Evolutionary conservation across 2,888 invertebrate species (phyloP).

Genomic region (Morpho helenor): DNA sequence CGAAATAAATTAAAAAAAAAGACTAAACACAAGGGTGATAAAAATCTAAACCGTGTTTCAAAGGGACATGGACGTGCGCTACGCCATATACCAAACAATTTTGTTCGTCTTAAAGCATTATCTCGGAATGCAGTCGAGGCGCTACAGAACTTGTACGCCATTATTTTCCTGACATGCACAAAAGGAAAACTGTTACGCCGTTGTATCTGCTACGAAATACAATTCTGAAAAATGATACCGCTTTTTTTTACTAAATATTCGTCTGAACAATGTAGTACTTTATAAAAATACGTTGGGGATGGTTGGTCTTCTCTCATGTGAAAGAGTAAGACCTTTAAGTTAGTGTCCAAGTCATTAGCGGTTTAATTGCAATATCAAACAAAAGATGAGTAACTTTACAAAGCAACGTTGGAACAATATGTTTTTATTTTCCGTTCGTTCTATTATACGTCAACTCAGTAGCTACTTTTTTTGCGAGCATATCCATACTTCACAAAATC

Average conservation of each 20-base stretch:
- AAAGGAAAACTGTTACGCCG: conserved; percentile 40
- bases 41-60: conserved; percentile 20
- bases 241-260: conserved; percentile 24
- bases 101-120: conserved; percentile 44
- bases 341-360: no score
- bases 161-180: conserved; percentile 67
- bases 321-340: no score
- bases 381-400: no score
- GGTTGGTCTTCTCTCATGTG: no score
- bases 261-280: neutral
- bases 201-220: conserved; percentile 45
- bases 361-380: no score
- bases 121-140: conserved; percentile 39
- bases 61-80: conserved; percentile 25
- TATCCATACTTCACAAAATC: no score
- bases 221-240: conserved; percentile 20
- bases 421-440: no score
- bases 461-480: no score
- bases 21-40: conserved; percentile 8
- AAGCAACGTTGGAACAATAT: no score
- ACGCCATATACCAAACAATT: conserved; percentile 32
- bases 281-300: no score
- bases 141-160: conserved; percentile 43
- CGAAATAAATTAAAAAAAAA: conserved; percentile 2
- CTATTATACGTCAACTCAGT: no score